These are phyloP conservation scores for Lamellibrachia luymesi DNA, from an alignment of 1,140 invertebrate genomes.

Conservation along the genomic window DNA sequence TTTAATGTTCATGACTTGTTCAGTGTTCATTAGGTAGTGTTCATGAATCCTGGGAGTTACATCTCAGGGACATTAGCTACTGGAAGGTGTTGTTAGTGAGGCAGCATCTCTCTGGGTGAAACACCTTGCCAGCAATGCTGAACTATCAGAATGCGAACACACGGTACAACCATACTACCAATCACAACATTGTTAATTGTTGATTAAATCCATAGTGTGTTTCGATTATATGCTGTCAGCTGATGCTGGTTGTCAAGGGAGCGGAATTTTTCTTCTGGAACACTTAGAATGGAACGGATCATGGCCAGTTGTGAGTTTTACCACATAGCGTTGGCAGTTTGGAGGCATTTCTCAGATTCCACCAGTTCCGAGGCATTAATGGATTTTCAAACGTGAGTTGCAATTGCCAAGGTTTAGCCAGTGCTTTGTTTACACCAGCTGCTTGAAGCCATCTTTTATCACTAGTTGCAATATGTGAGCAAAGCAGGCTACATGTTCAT, in stretches of 20 bases:
- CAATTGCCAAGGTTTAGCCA: not conserved
- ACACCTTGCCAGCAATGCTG: too few relatives aligned
- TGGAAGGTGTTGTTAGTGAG: too few relatives aligned
- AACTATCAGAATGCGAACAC: not conserved
- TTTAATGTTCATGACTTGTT: too few relatives aligned
- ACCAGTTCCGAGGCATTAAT: not conserved
- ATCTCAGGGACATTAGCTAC: too few relatives aligned
- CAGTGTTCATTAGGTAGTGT: too few relatives aligned
- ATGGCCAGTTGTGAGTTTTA: slow-evolving; percentile 14
- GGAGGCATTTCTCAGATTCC: not conserved
- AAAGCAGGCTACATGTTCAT: not conserved
- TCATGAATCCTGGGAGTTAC: too few relatives aligned
- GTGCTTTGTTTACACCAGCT: slow-evolving; percentile 2
- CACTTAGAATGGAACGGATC: not conserved
- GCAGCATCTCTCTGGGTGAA: too few relatives aligned
- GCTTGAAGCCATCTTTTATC: slow-evolving; percentile 12
- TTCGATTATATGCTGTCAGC: not conserved
- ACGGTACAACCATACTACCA: not conserved
- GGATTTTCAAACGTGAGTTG: not conserved
- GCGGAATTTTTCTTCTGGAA: slow-evolving; percentile 1
- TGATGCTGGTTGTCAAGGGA: not conserved
- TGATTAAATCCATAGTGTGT: not conserved
- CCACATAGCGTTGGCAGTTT: slow-evolving; percentile 7
- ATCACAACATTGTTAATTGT: not conserved
- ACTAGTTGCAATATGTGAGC: slow-evolving; percentile 10